Percentiles rank a stretch among this genome's conserved stretches.
phyloP scores from a whole-genome alignment of 2,797 vertebrate genomes.

The Anguilla pacifica region DNA sequence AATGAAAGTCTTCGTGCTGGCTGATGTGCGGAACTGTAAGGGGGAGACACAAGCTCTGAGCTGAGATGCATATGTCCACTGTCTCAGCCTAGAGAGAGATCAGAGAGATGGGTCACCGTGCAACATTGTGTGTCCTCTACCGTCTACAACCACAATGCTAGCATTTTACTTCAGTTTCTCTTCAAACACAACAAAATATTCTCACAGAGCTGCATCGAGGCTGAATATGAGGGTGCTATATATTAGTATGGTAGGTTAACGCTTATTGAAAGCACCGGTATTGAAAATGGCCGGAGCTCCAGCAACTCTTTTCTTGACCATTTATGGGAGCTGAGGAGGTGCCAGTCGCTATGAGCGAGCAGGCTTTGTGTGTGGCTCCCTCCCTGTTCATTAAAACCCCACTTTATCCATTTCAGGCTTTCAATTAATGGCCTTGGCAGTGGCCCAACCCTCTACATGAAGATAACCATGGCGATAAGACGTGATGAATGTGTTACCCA shows the following conservation, averaged over 20 bases:
- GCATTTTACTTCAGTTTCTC: not conserved
- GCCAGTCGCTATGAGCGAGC: slow-evolving; percentile 68
- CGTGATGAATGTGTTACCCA: slow-evolving; percentile 58
- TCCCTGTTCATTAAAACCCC: slow-evolving; percentile 73
- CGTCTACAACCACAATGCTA: not conserved
- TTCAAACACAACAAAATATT: not conserved
- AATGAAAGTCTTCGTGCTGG: not conserved
- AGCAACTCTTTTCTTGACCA: not conserved
- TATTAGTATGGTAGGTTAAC: not conserved
- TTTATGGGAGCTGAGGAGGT: slow-evolving; percentile 57
- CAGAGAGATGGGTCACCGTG: not conserved
- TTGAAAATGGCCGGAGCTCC: not conserved
- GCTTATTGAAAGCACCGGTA: not conserved
- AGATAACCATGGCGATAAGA: slow-evolving; percentile 68
- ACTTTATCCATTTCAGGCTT: slow-evolving; percentile 71
- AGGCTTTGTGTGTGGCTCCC: slow-evolving; percentile 60
- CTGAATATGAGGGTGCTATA: not conserved
- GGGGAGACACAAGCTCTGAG: not conserved
- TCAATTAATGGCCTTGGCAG: slow-evolving; percentile 70
- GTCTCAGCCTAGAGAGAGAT: not conserved
- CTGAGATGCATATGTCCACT: not conserved
- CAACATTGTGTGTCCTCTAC: not conserved
- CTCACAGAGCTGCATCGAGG: not conserved
- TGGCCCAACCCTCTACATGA: slow-evolving; percentile 55
- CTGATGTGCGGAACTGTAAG: not conserved